Evolutionary conservation across 2,888 invertebrate species (phyloP).

Genomic region (Habroteleia sp.): DNA sequence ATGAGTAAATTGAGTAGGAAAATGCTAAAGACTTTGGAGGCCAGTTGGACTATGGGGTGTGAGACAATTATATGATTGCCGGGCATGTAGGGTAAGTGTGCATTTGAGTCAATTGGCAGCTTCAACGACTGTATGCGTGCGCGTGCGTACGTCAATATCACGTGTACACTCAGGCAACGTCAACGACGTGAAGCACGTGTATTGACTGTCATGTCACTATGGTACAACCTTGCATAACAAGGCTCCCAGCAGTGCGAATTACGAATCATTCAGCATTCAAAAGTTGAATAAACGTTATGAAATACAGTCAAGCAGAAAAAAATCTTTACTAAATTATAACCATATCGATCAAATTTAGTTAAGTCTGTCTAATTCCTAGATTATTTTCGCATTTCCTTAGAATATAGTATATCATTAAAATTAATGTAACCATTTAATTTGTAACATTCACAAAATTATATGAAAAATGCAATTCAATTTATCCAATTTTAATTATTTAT

Average conservation of each 20-base stretch:
- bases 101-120: slow-evolving; percentile 79
- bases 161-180: slow-evolving; percentile 42
- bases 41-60: slow-evolving; percentile 44
- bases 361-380: too few relatives aligned
- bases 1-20: slow-evolving; percentile 36
- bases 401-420: too few relatives aligned
- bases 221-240: slow-evolving; percentile 74
- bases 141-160: slow-evolving; percentile 52
- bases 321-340: too few relatives aligned
- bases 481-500: too few relatives aligned
- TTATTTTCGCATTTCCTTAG: too few relatives aligned
- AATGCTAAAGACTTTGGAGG: slow-evolving; percentile 46
- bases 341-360: too few relatives aligned
- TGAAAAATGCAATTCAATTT: too few relatives aligned
- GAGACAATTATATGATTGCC: slow-evolving; percentile 77
- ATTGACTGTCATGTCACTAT: slow-evolving; percentile 60
- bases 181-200: slow-evolving; percentile 67
- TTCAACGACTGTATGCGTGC: slow-evolving; percentile 64
- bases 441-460: too few relatives aligned
- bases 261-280: too few relatives aligned
- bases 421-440: too few relatives aligned
- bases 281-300: too few relatives aligned
- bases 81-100: slow-evolving; percentile 79
- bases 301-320: too few relatives aligned
- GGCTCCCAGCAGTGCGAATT: slow-evolving; percentile 63